phyloP scores from a whole-genome alignment of 2,113 vertebrate genomes.

The Gavia stellata region DNA sequence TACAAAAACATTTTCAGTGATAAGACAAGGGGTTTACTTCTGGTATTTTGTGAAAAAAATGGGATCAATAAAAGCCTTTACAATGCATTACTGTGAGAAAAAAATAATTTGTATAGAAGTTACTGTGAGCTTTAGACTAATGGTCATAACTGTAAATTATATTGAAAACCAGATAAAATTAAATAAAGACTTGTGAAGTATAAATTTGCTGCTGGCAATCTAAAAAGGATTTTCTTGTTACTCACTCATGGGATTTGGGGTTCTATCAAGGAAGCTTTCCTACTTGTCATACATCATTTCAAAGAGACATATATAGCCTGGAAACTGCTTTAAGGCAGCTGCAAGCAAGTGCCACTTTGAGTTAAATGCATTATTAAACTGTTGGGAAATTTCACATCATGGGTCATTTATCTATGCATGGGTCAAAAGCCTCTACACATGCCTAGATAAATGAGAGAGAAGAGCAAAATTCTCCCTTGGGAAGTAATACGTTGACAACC shows the following conservation, averaged over 20 bases:
- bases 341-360: slow-evolving; percentile 95
- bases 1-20: slow-evolving; percentile 42
- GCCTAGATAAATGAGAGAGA: slow-evolving; percentile 76
- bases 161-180: slow-evolving; percentile 62
- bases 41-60: background rate
- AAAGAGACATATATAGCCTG: slow-evolving; percentile 84
- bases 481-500: slow-evolving; percentile 63
- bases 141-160: slow-evolving; percentile 56
- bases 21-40: slow-evolving; percentile 18
- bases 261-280: slow-evolving; percentile 64
- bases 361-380: slow-evolving; percentile 88
- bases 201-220: slow-evolving; percentile 65
- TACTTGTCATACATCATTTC: slow-evolving; percentile 89
- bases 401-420: slow-evolving; percentile 94
- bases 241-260: slow-evolving; percentile 54
- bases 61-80: slow-evolving; percentile 54
- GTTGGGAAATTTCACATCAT: slow-evolving; percentile 83
- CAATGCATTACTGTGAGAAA: slow-evolving; percentile 1
- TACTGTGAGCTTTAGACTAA: slow-evolving; percentile 54
- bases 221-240: slow-evolving; percentile 70
- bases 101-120: slow-evolving; percentile 57
- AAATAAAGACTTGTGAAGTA: slow-evolving; percentile 63
- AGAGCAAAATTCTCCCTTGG: slow-evolving; percentile 70
- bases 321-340: slow-evolving; percentile 86
- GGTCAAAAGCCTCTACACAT: slow-evolving; percentile 84